Base-by-base conservation (phyloP, 2,113 vertebrate genomes). In the Athene noctua region DNA sequence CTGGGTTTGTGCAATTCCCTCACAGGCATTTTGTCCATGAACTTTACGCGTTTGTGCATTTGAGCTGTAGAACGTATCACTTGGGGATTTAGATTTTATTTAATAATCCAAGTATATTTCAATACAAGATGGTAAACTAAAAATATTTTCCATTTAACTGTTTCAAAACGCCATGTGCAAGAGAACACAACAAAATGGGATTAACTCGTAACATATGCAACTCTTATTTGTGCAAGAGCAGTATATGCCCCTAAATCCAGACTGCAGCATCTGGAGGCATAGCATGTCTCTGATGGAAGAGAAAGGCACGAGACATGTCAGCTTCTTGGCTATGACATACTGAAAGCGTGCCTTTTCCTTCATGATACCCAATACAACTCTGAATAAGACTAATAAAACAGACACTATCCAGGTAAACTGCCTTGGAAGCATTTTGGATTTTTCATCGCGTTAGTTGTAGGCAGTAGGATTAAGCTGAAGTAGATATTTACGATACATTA, bases 161-260 rank as follows among this genome's bases (percentile, higher is more conserved):
- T 96, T 97, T 97, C 94, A 97, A 94, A 95, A 88, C 6, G 12
- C 81, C 92, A 96, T 94, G 94, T 96, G 95, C 93, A 96, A 92
- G 58, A 95, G 91, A 92, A 85, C 89, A 94, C 94, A 96, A 97
- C 91, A 94, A 97, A 97, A 96, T 4, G 65, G 86, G 95, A 97
- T 94, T 97, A 96, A 97, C 93, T 96, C 91, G 0, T 93, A 97
- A 96, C 94, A 97, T 96, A 96, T 96, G 94, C 93, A 95, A 96
- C 86, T 97, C 72, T 92, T 94, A 87, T 94, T 95, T 96, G 94
- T 96, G 88, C 80, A 96, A 97, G 91, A 90, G 68, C 80, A 47
- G 66, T 94, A 59, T 94, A 80, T 97, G 90, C 86, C 93, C 94
- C 93, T 97, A 87, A 92, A 94, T 90, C 79, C 91, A 92, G 94